Evolutionary conservation across 1,140 invertebrate species (phyloP).

Genomic region (Drosophila punjabiensis): DNA sequence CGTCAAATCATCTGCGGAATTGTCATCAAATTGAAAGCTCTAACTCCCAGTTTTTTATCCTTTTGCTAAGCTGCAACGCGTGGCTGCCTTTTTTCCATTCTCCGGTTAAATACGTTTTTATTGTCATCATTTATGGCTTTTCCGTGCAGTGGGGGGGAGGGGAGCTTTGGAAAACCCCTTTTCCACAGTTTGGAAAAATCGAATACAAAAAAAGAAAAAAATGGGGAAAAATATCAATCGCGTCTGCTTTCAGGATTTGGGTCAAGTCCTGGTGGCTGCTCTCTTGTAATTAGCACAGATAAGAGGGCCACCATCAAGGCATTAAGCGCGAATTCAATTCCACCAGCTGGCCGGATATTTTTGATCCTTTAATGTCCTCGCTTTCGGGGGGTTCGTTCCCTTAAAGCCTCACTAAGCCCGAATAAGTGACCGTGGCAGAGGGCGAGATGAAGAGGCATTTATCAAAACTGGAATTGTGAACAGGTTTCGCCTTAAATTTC

Average conservation of each 20-base stretch:
- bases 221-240: slow-evolving; percentile 53
- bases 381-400: background rate
- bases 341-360: slow-evolving; percentile 43
- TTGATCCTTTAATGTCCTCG: slow-evolving; percentile 34
- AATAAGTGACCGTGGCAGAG: slow-evolving; percentile 29
- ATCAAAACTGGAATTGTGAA: slow-evolving; percentile 28
- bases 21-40: slow-evolving; percentile 81
- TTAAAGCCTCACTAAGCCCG: slow-evolving; percentile 36
- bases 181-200: slow-evolving; percentile 28
- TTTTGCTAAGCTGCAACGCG: slow-evolving; percentile 73
- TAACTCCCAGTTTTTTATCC: slow-evolving; percentile 19
- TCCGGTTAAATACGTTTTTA: slow-evolving; percentile 33
- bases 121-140: slow-evolving; percentile 56
- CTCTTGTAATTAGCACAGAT: slow-evolving; percentile 62
- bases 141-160: no score
- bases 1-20: slow-evolving; percentile 81
- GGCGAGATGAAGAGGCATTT: slow-evolving; percentile 23
- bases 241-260: slow-evolving; percentile 45
- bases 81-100: slow-evolving; percentile 61
- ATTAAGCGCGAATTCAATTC: slow-evolving; percentile 43
- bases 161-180: slow-evolving; percentile 35
- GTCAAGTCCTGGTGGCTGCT: slow-evolving; percentile 53
- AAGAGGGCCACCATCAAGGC: slow-evolving; percentile 35
- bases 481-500: slow-evolving; percentile 3
- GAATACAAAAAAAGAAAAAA: background rate